Evolutionary conservation across 2,113 vertebrate genomes (phyloP).

Genomic region (Psilopsiagon aurifrons): DNA sequence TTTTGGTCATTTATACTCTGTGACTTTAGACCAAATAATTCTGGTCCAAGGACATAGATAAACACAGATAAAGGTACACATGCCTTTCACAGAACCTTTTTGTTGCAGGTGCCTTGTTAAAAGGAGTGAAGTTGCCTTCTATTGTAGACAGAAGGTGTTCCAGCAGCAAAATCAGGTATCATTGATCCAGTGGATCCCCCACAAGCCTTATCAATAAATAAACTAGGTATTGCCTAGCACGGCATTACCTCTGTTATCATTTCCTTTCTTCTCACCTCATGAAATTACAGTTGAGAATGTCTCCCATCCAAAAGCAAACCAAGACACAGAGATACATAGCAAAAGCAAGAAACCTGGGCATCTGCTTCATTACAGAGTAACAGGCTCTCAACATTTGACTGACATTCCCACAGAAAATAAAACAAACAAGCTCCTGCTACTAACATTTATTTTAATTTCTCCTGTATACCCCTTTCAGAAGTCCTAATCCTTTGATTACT

Average conservation of each 20-base stretch:
- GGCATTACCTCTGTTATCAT: not conserved
- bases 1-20: not conserved
- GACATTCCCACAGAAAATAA: not conserved
- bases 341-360: not conserved
- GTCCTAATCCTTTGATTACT: not conserved
- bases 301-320: not conserved
- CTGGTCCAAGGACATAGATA: fast-evolving
- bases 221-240: not conserved
- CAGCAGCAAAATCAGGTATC: not conserved
- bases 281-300: not conserved
- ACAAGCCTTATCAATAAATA: not conserved
- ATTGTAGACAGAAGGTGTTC: not conserved
- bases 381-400: not conserved
- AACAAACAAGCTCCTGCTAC: not conserved
- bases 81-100: not conserved
- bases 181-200: not conserved
- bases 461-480: not conserved
- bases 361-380: not conserved
- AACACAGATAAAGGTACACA: not conserved
- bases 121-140: not conserved
- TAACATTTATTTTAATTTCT: not conserved
- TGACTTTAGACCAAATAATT: not conserved
- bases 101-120: not conserved
- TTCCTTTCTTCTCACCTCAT: not conserved
- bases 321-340: not conserved